These are phyloP conservation scores for Urosaurus nigricauda DNA, from an alignment of 2,797 vertebrate species.

Conservation along the genomic window DNA sequence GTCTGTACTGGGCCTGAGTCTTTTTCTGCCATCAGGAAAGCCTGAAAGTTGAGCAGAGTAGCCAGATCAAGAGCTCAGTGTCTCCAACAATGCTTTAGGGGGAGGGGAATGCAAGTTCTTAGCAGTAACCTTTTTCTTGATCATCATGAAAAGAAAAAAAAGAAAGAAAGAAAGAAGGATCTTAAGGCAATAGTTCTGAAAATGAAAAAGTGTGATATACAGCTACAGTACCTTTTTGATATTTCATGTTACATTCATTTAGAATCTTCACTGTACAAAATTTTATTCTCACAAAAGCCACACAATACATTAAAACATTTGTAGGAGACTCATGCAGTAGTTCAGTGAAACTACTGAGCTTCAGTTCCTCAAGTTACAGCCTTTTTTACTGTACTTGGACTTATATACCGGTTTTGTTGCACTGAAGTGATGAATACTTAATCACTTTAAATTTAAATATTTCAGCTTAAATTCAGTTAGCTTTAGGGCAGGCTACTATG, in stretches of 20 bases:
- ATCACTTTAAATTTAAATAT: neutral
- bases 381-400: neutral
- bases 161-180: neutral
- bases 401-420: neutral
- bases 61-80: neutral
- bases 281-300: neutral
- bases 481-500: neutral
- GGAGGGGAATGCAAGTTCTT: neutral
- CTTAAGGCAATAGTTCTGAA: neutral
- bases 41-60: neutral
- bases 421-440: neutral
- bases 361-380: neutral
- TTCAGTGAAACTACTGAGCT: neutral
- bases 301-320: neutral
- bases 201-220: neutral
- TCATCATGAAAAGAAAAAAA: neutral
- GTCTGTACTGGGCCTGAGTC: no score
- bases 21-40: neutral
- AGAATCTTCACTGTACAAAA: neutral
- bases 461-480: neutral
- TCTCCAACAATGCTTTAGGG: neutral
- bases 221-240: neutral
- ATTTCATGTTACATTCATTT: neutral
- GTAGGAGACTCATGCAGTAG: neutral
- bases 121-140: neutral